Evolutionary conservation across 2,888 invertebrate species (phyloP).

Genomic region (Lasioglossum pauxillum): DNA sequence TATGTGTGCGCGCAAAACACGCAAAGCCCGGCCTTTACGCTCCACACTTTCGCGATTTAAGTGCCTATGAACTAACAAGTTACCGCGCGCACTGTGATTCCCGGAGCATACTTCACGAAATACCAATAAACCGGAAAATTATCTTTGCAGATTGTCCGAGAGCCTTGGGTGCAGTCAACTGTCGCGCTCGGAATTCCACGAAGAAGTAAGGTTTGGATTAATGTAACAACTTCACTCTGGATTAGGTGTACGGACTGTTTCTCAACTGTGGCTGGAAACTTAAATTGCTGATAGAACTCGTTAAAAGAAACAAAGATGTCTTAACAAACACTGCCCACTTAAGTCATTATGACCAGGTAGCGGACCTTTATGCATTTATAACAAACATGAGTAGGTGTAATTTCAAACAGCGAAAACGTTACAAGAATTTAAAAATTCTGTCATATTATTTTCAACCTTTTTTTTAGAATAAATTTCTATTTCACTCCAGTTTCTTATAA

Average conservation of each 20-base stretch:
- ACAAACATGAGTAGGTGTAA: too few species aligned
- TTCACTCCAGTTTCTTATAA: too few species aligned
- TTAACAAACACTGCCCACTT: background rate
- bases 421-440: too few species aligned
- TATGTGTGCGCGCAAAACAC: slow-evolving; percentile 23
- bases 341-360: background rate
- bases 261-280: slow-evolving; percentile 1
- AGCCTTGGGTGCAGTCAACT: background rate
- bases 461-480: too few species aligned
- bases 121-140: slow-evolving; percentile 46
- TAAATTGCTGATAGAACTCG: background rate
- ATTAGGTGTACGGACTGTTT: background rate
- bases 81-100: slow-evolving; percentile 56
- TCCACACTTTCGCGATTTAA: slow-evolving; percentile 51
- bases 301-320: background rate
- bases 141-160: slow-evolving; percentile 36
- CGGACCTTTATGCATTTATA: too few species aligned
- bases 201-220: background rate
- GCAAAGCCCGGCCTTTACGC: slow-evolving; percentile 22
- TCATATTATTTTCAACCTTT: too few species aligned
- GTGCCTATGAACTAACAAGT: slow-evolving; percentile 63
- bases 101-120: slow-evolving; percentile 48
- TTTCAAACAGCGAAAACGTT: too few species aligned
- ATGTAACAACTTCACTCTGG: background rate
- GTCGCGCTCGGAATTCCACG: background rate